These are phyloP conservation scores for Villa cingulata DNA, from an alignment of 2,888 invertebrate genomes.

Conservation along the genomic window DNA sequence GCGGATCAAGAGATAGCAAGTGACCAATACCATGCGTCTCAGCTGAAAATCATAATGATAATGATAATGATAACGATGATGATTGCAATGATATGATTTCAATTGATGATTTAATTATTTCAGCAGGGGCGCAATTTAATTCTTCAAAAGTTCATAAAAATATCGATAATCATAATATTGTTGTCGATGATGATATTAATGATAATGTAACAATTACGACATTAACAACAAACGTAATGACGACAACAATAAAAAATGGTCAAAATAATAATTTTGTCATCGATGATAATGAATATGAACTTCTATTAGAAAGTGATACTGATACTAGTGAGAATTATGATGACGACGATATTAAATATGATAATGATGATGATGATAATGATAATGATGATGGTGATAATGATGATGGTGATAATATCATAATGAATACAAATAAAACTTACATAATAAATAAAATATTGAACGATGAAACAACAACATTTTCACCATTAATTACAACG, in stretches of 20 bases:
- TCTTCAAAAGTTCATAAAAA: background rate
- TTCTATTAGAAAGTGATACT: too few relatives aligned
- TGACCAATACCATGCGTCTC: conserved; percentile 47
- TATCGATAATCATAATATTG: too few relatives aligned
- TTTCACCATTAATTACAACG: background rate
- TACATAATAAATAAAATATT: background rate
- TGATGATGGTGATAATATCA: too few relatives aligned
- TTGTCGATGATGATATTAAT: background rate
- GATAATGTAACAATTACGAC: background rate
- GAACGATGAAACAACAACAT: background rate
- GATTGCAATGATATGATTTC: background rate
- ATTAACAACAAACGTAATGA: background rate
- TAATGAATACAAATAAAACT: background rate
- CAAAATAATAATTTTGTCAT: too few relatives aligned
- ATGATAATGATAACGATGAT: conserved; percentile 1
- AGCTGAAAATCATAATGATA: conserved; percentile 21
- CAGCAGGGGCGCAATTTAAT: conserved; percentile 11
- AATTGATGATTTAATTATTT: conserved; percentile 9
- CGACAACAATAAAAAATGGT: too few relatives aligned
- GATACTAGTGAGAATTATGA: too few relatives aligned
- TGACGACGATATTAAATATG: too few relatives aligned
- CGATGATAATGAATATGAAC: too few relatives aligned
- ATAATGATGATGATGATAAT: background rate
- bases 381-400: background rate
- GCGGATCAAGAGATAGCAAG: conserved; percentile 60